phyloP scores from a whole-genome alignment of 2,797 vertebrate species.

The Ara ararauna region DNA sequence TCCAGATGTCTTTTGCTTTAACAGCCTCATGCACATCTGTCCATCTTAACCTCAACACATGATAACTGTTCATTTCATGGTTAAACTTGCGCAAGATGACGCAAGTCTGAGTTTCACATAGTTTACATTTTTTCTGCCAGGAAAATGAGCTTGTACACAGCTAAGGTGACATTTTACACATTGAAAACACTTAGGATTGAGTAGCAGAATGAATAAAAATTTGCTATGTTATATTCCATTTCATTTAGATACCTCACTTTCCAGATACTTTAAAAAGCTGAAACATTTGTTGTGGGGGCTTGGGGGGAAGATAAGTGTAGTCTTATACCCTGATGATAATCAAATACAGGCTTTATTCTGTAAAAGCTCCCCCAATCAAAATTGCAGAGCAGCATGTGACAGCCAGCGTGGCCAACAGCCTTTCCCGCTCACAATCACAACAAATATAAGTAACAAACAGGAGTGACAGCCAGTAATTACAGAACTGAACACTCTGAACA shows the following conservation, averaged over 20 bases:
- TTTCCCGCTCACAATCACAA: not conserved
- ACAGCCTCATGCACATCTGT: not conserved
- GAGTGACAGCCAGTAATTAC: not conserved
- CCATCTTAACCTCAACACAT: not conserved
- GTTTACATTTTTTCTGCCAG: not conserved
- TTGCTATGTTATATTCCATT: not conserved
- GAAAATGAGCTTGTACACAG: not conserved
- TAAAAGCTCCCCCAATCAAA: not conserved
- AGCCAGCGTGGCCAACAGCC: not conserved
- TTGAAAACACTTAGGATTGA: not conserved
- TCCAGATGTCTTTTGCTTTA: conserved; percentile 23
- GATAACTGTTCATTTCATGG: not conserved
- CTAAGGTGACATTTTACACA: not conserved
- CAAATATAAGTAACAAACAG: not conserved
- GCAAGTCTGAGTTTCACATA: not conserved
- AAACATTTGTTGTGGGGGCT: not conserved
- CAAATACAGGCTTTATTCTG: not conserved
- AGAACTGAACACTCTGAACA: not conserved
- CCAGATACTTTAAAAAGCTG: not conserved
- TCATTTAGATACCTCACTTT: not conserved
- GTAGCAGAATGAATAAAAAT: not conserved
- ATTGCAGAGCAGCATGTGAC: not conserved
- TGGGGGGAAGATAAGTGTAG: not conserved
- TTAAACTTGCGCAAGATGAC: not conserved
- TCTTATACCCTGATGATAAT: not conserved